Conservation (phyloP, 2,113 vertebrate species). For the Microtus montanus region DNA sequence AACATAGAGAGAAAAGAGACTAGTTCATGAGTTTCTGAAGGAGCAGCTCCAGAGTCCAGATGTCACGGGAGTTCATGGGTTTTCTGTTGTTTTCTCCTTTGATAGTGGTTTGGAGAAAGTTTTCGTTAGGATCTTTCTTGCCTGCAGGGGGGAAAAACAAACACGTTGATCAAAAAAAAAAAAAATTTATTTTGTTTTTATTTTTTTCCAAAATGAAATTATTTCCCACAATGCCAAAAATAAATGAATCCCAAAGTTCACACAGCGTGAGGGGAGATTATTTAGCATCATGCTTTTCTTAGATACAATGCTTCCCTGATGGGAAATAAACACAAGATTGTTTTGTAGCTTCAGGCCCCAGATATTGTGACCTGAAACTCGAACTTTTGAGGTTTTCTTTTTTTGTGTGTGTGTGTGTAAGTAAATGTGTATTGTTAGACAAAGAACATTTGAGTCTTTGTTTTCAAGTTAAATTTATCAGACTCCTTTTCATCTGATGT, state of each 20-base stretch:
- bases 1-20: conserved; percentile 29
- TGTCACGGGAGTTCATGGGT: conserved; percentile 45
- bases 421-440: conserved; percentile 18
- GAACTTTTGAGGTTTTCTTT: conserved; percentile 54
- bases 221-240: conserved; percentile 43
- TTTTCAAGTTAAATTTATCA: conserved; percentile 54
- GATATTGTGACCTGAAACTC: conserved; percentile 55
- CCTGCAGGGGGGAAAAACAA: neutral
- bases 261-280: conserved; percentile 43
- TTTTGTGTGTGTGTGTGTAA: neutral
- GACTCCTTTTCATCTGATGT: conserved; percentile 33
- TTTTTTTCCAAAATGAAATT: conserved; percentile 52
- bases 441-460: conserved; percentile 59
- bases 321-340: conserved; percentile 59
- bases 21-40: conserved; percentile 53
- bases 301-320: conserved; percentile 55
- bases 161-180: conserved; percentile 57
- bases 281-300: conserved; percentile 69
- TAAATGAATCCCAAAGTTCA: conserved; percentile 57
- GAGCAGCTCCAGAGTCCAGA: conserved; percentile 34
- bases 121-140: conserved; percentile 45
- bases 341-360: conserved; percentile 50
- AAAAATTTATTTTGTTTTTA: conserved; percentile 29
- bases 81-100: conserved; percentile 66
- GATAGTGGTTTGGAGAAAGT: conserved; percentile 42